phyloP scores from a whole-genome alignment of 2,113 vertebrate species.

The Catharus minimus region DNA sequence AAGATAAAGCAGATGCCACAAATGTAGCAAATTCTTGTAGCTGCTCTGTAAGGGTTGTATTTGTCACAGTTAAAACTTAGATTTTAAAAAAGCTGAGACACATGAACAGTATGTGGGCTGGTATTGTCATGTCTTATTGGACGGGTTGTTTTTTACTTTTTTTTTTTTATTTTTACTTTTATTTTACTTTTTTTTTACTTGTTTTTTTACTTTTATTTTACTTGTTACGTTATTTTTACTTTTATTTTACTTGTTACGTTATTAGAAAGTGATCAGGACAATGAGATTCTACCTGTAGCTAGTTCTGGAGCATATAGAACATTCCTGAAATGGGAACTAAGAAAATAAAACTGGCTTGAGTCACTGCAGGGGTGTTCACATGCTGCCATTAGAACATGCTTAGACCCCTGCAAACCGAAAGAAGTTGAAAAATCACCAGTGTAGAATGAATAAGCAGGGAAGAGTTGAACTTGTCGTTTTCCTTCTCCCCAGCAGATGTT shows the following conservation, averaged over 20 bases:
- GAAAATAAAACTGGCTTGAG: neutral
- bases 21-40: neutral
- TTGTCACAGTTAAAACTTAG: neutral
- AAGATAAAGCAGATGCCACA: neutral
- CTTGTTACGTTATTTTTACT: neutral
- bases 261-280: neutral
- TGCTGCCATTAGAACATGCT: neutral
- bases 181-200: no score
- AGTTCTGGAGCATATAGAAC: neutral
- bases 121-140: neutral
- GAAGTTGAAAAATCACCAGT: neutral
- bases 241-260: neutral
- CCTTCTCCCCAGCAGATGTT: conserved; percentile 34
- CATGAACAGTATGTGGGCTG: neutral
- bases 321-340: neutral
- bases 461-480: neutral
- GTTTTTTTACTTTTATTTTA: neutral
- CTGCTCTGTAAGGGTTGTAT: neutral
- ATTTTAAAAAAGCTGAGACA: neutral
- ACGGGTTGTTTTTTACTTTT: no score
- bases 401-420: neutral
- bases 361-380: neutral
- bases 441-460: neutral
- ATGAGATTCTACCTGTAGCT: neutral
- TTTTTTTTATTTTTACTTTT: neutral